Conservation (phyloP, 2,113 vertebrate species). For the Willisornis vidua region DNA sequence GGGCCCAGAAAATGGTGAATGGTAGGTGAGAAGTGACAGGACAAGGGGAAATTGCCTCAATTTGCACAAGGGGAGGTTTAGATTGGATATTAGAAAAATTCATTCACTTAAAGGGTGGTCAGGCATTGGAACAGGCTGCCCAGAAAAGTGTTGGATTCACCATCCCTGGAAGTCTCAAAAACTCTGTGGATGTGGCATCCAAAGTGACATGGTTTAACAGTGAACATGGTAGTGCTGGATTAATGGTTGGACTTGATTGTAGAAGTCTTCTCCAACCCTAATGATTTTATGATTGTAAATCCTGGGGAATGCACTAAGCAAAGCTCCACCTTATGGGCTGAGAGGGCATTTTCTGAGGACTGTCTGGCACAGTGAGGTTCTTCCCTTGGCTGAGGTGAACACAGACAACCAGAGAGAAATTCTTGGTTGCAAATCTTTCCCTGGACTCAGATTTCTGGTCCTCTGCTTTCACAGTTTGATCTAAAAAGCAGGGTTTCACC, state of each 20-base stretch:
- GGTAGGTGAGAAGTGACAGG: background rate
- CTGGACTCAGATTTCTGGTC: background rate
- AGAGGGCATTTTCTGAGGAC: background rate
- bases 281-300: background rate
- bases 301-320: background rate
- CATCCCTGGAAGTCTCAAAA: background rate
- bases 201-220: background rate
- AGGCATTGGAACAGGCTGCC: background rate
- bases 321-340: background rate
- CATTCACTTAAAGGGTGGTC: background rate
- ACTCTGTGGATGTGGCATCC: background rate
- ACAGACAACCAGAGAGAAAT: background rate
- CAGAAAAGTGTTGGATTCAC: background rate
- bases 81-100: background rate
- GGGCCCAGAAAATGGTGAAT: background rate
- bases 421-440: background rate
- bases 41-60: background rate
- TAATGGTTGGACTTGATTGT: accelerated
- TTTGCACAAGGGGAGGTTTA: background rate
- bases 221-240: background rate
- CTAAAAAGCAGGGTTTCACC: background rate
- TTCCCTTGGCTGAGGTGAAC: background rate
- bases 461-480: background rate
- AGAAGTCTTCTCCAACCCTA: background rate
- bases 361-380: background rate